Conservation (phyloP, 2,888 invertebrate genomes). For the Drosophila nigricruria region DNA sequence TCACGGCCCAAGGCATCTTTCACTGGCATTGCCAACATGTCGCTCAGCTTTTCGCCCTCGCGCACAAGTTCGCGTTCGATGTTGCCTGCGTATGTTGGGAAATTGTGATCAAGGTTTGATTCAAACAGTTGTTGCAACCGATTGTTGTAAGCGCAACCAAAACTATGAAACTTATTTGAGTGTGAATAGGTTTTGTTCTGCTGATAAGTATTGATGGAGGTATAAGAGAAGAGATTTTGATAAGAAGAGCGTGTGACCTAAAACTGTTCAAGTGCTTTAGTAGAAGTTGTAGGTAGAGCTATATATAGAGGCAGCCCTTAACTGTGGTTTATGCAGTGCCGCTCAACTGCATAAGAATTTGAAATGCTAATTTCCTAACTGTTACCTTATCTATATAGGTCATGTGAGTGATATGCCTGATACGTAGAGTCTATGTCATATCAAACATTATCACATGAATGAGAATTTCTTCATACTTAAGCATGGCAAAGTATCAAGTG, state of each 20-base stretch:
- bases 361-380: conserved; percentile 14
- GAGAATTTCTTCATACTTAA: not conserved
- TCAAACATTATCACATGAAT: not conserved
- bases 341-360: too few relatives aligned
- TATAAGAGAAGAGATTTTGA: not conserved
- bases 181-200: not conserved
- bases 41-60: conserved; percentile 92
- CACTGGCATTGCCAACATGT: conserved; percentile 91
- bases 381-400: conserved; percentile 16
- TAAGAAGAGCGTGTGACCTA: not conserved
- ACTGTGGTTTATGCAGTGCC: too few relatives aligned
- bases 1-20: conserved; percentile 92
- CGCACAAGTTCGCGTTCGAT: conserved; percentile 89
- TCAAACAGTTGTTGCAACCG: conserved; percentile 25
- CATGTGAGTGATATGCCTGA: not conserved
- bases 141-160: conserved; percentile 14
- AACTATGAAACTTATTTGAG: not conserved
- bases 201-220: not conserved
- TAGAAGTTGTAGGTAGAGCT: not conserved
- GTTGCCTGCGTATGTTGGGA: conserved; percentile 86
- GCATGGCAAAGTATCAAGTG: not conserved
- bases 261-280: not conserved
- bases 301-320: too few relatives aligned
- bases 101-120: conserved; percentile 9
- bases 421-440: not conserved